Base-by-base conservation (phyloP, 2,888 invertebrate genomes). In the Uloborus plumipes region DNA sequence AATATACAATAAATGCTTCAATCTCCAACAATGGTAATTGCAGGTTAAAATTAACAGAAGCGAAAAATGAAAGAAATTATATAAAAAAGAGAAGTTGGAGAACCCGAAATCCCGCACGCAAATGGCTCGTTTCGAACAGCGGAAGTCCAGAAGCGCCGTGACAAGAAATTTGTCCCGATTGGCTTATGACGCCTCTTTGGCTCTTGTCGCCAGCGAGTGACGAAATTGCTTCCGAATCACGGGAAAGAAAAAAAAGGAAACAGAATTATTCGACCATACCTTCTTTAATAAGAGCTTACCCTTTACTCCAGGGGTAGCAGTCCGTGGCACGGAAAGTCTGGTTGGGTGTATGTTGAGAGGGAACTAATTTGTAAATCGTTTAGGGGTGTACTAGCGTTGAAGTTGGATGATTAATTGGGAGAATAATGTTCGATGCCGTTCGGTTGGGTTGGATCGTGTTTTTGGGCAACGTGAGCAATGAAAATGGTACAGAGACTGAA, bases 191-290 rank as follows among this genome's bases (percentile, higher is more conserved):
- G 77, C 77, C 77, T 78, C 64, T 47, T 53, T 65, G 49, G 11
- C 39, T 39, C 39, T 39, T 39, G 39, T 39, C 65, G 39, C 55
- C 26, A 65, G n/a, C 70, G 22, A 78, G 77, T 78, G 77, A 64
- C 64, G 77, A 78, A 78, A 78, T 78, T 78, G 64, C 70, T 78
- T 78, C 77, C 77, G 69, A 70, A 18, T 18, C n/a, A 16, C n/a
- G 67, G n/a, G 7, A n/a, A n/a, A 13, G 53, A 67, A 20, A 51
- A 18, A 51, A 49, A 15, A 15, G 9, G 16, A 39, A 22, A 4
- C 31, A 51, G 51, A 65, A 65, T 74, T 74, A 58, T 66, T 67
- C 66, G 26, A 59, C 50, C 66, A 75, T 75, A 59, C 67, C 75
- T 75, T 66, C 75, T 67, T 75, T 75, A 75, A 75, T 75, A 75